These are phyloP conservation scores for Lithophane semibrunnea DNA, from an alignment of 2,888 invertebrate species.

Conservation along the genomic window DNA sequence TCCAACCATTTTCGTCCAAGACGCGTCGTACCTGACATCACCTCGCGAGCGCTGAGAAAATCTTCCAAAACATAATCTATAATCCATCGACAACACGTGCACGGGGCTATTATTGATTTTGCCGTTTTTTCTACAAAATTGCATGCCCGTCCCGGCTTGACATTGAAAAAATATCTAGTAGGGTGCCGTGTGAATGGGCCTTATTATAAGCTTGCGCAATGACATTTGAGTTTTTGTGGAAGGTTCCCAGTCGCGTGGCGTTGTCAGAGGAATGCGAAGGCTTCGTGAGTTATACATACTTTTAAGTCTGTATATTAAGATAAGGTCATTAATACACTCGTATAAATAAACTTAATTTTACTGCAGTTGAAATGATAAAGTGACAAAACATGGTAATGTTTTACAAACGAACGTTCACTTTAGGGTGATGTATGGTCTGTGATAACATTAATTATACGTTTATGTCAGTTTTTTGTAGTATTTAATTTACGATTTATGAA, in stretches of 20 bases:
- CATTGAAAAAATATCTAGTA: slow-evolving; percentile 86
- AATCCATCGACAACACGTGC: slow-evolving; percentile 90
- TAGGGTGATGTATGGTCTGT: slow-evolving; percentile 29
- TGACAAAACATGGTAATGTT: slow-evolving; percentile 50
- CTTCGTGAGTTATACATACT: slow-evolving; percentile 64
- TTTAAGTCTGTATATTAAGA: slow-evolving; percentile 54
- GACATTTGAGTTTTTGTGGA: slow-evolving; percentile 85
- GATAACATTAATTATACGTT: slow-evolving; percentile 39
- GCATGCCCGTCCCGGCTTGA: slow-evolving; percentile 85
- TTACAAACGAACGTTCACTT: slow-evolving; percentile 36
- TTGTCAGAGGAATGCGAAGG: slow-evolving; percentile 73
- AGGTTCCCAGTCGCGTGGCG: slow-evolving; percentile 83
- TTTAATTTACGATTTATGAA: slow-evolving; percentile 48
- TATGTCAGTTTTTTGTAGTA: slow-evolving; percentile 47
- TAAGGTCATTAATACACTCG: slow-evolving; percentile 57
- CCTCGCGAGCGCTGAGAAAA: slow-evolving; percentile 86
- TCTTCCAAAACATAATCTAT: slow-evolving; percentile 88
- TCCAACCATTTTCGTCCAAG: slow-evolving; percentile 71
- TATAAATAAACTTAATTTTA: slow-evolving; percentile 58
- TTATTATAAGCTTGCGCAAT: slow-evolving; percentile 89
- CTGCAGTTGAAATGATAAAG: slow-evolving; percentile 51
- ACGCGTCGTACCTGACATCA: slow-evolving; percentile 83
- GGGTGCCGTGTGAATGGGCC: slow-evolving; percentile 87
- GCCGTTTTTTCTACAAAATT: slow-evolving; percentile 89
- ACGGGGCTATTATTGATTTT: slow-evolving; percentile 89